Base-by-base conservation (phyloP, 2,113 vertebrate genomes). In the Recurvirostra avosetta region DNA sequence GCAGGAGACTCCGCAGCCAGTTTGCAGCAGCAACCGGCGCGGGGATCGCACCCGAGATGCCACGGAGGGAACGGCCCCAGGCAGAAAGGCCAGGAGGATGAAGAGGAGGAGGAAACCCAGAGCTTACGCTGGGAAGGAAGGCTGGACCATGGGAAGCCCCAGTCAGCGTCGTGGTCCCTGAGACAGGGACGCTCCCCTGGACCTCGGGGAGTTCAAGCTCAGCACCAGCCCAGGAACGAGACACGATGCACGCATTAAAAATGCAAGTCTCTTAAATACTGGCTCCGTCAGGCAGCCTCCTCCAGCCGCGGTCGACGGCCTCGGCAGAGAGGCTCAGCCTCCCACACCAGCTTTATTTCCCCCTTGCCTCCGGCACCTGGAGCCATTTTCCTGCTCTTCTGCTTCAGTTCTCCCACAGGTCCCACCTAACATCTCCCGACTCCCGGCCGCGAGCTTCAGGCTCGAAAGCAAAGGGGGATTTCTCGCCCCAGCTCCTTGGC, bases 381-480 rank as follows among this genome's bases (percentile, higher is more conserved):
- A 92, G 55, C 53, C 70, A 38, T 41, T 81, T 76, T 53, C 75
- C 65, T 43, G 50, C 70, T 81, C 56, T 78, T n/a, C 13, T 15
- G 25, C 43, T 59, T 36, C 78, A 13, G 5, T 27, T 68, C 67
- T 78, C 68, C 41, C 10, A 0, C 82, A 63, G 12, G 14, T 56
- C 26, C 12, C 49, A 41, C 34, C 56, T 18, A 61, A 70, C 43
- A 29, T 5, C 71, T 73, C 72, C 65, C 5, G 2, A 0, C 3
- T 15, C n/a, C 9, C 1, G 11, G 16, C 27, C 12, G 5, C 0
- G 0, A 49, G 20, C 14, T 40, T 38, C 4, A 0, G 4, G 15
- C 56, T 45, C 0, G 0, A 40, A 58, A 43, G 17, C 61, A 36
- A 63, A 65, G 19, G 0, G 3, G 8, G 4, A 2, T 15, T 83